Evolutionary conservation across 2,113 vertebrate genomes (phyloP).

Genomic region (Galemys pyrenaicus): DNA sequence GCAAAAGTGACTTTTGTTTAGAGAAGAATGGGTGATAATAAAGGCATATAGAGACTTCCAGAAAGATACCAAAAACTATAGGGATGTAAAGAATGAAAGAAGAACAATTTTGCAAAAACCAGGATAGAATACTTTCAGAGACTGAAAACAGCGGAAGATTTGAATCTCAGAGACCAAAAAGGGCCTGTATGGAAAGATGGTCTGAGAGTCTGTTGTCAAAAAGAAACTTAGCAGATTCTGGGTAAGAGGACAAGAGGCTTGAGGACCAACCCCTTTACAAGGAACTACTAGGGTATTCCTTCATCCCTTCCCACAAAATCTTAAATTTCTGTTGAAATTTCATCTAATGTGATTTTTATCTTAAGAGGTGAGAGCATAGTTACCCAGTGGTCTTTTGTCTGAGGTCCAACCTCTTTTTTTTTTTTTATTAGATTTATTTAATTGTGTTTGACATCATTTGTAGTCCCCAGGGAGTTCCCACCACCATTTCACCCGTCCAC

Average conservation of each 20-base stretch:
- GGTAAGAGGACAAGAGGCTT: neutral
- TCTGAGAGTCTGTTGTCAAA: neutral
- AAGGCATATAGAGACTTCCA: neutral
- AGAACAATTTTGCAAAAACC: neutral
- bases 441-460: no score
- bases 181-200: neutral
- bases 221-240: neutral
- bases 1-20: neutral
- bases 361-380: neutral
- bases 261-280: neutral
- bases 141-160: neutral
- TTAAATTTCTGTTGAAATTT: conserved; percentile 55
- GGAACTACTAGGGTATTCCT: conserved; percentile 14
- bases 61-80: neutral
- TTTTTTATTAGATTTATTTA: no score
- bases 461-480: no score
- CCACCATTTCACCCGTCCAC: no score
- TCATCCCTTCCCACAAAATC: neutral
- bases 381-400: neutral
- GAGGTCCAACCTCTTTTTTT: neutral
- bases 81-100: neutral
- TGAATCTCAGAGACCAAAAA: neutral
- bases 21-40: neutral
- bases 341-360: conserved; percentile 45
- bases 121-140: neutral